phyloP scores from a whole-genome alignment of 2,113 vertebrate species.

The Apus apus region DNA sequence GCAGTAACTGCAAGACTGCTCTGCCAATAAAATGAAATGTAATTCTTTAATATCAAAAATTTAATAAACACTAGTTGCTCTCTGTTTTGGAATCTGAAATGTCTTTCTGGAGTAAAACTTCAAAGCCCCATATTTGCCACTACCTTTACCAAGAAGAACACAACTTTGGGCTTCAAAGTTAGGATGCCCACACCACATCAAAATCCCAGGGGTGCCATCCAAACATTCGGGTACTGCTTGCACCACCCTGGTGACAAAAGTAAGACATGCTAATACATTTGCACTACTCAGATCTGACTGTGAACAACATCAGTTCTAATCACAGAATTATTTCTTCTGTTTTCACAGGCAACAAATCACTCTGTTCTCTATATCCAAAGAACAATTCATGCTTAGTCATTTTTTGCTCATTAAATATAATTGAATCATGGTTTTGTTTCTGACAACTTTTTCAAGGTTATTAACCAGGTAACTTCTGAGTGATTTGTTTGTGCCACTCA shows the following conservation, averaged over 20 bases:
- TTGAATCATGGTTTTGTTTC: not conserved
- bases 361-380: not conserved
- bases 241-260: not conserved
- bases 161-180: not conserved
- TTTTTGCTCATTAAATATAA: not conserved
- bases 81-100: not conserved
- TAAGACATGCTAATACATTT: not conserved
- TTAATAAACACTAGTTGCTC: not conserved
- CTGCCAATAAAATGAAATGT: not conserved
- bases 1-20: not conserved
- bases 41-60: not conserved
- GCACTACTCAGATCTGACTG: not conserved
- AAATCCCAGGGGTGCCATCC: not conserved
- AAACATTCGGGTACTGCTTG: not conserved
- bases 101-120: not conserved
- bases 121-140: not conserved
- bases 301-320: not conserved
- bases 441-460: conserved; percentile 1
- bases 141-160: not conserved
- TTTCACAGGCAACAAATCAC: not conserved
- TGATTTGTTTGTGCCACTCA: not conserved
- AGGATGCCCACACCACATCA: not conserved
- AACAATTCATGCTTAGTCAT: not conserved
- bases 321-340: not conserved
- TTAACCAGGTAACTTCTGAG: not conserved